These are phyloP conservation scores for Cynoglossus semilaevis DNA, from an alignment of 2,113 vertebrate species.

Conservation along the genomic window DNA sequence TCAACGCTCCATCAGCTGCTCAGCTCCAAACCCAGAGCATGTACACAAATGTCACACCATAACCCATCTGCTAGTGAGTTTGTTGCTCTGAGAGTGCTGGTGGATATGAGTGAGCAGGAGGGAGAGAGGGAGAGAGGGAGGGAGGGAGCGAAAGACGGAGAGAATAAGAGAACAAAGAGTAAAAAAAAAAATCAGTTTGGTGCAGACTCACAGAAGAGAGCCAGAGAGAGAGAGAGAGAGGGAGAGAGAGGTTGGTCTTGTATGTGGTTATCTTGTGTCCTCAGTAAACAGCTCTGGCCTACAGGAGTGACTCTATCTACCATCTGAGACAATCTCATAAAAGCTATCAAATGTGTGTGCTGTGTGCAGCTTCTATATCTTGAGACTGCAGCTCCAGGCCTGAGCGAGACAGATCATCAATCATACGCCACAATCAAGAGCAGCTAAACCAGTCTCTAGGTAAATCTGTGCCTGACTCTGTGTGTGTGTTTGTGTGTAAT, in stretches of 20 bases:
- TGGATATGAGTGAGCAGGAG: constrained; percentile 29
- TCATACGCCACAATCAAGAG: constrained; percentile 47
- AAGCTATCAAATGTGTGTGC: constrained; percentile 37
- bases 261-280: constrained; percentile 24
- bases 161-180: constrained; percentile 38
- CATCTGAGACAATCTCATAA: constrained; percentile 42
- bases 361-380: constrained; percentile 21
- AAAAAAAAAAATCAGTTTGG: constrained; percentile 13
- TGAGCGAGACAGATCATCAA: constrained; percentile 41
- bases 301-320: constrained; percentile 21
- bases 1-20: constrained; percentile 34
- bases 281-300: neutral
- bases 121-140: constrained; percentile 8
- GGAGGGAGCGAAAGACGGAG: constrained; percentile 16
- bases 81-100: constrained; percentile 19
- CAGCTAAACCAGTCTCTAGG: constrained; percentile 19
- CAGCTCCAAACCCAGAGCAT: constrained; percentile 23
- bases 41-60: constrained; percentile 24
- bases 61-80: constrained; percentile 24
- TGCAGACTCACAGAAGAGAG: constrained; percentile 26
- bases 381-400: constrained; percentile 26
- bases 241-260: neutral
- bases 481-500: constrained; percentile 5
- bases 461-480: constrained; percentile 22
- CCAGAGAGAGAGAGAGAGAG: constrained; percentile 1